Evolutionary conservation across 2,113 vertebrate genomes (phyloP), one percentile per base, ranked within the genome.

Genomic region (Bettongia penicillata): DNA sequence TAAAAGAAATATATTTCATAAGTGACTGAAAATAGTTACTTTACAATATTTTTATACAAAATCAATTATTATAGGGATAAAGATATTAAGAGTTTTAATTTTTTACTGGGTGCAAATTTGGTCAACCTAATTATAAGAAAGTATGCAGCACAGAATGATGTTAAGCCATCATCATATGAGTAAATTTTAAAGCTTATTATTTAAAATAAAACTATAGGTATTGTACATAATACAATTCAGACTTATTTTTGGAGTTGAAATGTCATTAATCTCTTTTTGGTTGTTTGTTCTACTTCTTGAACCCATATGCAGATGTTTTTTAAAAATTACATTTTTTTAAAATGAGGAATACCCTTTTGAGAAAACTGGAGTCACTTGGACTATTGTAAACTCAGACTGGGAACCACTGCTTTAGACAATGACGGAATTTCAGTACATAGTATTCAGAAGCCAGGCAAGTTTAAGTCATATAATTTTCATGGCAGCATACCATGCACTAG

Each of bases 171-270:
- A 55, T 25, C 9, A 5, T 28, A 28, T 92, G 90, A 16, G 51
- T 91, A 49, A 49, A 11, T 94, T 91, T 91, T 84, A 90, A 91
- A 94, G 11, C 48, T 93, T 77, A 68, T 49, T 94, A 31, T 96
- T 92, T 97, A 90, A 95, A 93, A 92, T 92, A 84, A 93, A 94
- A n/a, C 90, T 91, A 31, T 68, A 68, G 11, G 57, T 28, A 28
- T 28, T 57, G 8, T 57, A 28, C 2, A 3, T 11, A 37, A 14
- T 37, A 37, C 57, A 68, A 2, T 68, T 68, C 57, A 68, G 57
- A 31, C 37, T 52, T 22, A 4, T 57, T 57, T 68, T 68, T 68
- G 57, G 2, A 68, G 4, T 68, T 12, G 93, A 96, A 97, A 84
- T 94, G 84, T 0, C 92, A 92, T n/a, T 49, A 90, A 9, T 91